phyloP scores from a whole-genome alignment of 2,888 invertebrate species.

The Drosophila parthenogenetica region DNA sequence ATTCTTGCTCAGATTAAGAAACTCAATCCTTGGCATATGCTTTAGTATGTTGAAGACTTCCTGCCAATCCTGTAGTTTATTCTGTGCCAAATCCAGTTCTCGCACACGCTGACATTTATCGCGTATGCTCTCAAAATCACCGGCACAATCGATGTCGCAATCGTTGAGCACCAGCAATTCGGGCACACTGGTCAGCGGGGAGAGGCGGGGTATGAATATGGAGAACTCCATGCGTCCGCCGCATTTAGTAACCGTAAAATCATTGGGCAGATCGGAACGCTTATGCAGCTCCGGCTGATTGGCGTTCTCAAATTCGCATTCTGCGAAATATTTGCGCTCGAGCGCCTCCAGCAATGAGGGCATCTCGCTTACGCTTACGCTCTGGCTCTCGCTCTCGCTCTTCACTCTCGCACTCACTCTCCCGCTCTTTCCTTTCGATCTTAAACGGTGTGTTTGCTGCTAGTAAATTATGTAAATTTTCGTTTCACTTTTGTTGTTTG shows the following conservation, averaged over 20 bases:
- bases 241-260: constrained; percentile 74
- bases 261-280: constrained; percentile 70
- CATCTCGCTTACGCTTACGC: constrained; percentile 86
- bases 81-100: constrained; percentile 97
- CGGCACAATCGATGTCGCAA: constrained; percentile 95
- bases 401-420: not conserved
- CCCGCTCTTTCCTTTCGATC: not conserved
- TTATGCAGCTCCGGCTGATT: constrained; percentile 85
- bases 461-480: constrained; percentile 57
- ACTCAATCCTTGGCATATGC: constrained; percentile 94
- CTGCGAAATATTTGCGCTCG: constrained; percentile 91
- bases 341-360: constrained; percentile 95
- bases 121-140: constrained; percentile 91
- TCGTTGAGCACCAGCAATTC: constrained; percentile 94
- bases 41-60: constrained; percentile 95
- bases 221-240: constrained; percentile 87
- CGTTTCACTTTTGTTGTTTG: constrained; percentile 44
- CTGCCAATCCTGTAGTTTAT: constrained; percentile 94
- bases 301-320: constrained; percentile 86
- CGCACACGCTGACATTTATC: constrained; percentile 95
- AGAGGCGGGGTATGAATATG: constrained; percentile 94
- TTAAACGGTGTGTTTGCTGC: constrained; percentile 2
- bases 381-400: constrained; percentile 3
- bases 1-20: constrained; percentile 97
- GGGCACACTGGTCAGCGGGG: constrained; percentile 91